Base-by-base conservation (phyloP, 2,888 invertebrate species). In the Schizaphis graminum region DNA sequence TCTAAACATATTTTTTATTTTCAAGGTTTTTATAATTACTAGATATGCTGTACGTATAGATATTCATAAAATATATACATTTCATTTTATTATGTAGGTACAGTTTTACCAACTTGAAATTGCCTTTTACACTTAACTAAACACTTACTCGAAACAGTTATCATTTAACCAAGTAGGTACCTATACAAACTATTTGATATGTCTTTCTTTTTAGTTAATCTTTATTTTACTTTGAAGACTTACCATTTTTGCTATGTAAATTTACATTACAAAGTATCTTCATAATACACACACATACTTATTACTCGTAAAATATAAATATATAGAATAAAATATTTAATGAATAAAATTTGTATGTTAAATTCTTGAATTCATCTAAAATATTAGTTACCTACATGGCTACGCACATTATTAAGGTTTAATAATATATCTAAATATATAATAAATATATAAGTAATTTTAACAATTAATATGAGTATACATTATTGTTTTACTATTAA, bases 21-120 rank as follows among this genome's bases (percentile, higher is more conserved):
- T 21, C 61, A 61, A 90, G 61, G 90, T 90, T 67, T 35, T 44
- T 44, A n/a, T 41, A 57, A 24, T 41, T 24, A 90, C 67, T 90
- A 90, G 44, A 24, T 89, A 90, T 41, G 21, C 21, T 35, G 21
- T 77, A 35, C 21, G 35, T 61, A 21, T 53, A 24, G 47, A 47
- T n/a, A 28, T 61, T n/a, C 21, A 61, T 89, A 61, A 44, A 53
- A 53, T 53, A n/a, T n/a, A 41, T 61, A 77, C 35, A 35, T 77
- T 77, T 77, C 8, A 77, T 77, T 77, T 35, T 77, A 41, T 41
- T 35, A 35, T 21, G 21, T 77, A 35, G 35, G 21, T 77, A 47
- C 47, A 90, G 44, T 47, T 90, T 47, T 67, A 67, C 90, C 16
- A 67, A 91, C 84, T 56, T 91, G n/a, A 85, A 91, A 91, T 56